These are phyloP conservation scores for Phataginus tricuspis DNA, from an alignment of 2,797 vertebrate genomes.

Conservation along the genomic window DNA sequence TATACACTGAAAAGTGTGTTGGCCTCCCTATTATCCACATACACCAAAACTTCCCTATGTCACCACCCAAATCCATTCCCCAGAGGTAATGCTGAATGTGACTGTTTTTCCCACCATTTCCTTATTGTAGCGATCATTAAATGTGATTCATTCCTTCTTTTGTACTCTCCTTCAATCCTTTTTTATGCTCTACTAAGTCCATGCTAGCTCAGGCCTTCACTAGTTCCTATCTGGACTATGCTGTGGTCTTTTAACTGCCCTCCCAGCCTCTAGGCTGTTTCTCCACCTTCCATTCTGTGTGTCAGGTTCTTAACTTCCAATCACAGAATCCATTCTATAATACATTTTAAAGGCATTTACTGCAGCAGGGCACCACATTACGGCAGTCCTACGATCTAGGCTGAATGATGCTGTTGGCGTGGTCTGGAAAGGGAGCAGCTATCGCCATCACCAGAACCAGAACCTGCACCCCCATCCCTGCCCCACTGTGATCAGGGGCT, in stretches of 20 bases:
- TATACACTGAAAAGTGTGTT: neutral
- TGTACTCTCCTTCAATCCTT: neutral
- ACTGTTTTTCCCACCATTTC: neutral
- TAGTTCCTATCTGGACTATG: neutral
- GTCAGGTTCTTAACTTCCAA: neutral
- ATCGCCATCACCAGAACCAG: neutral
- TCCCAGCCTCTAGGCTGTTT: neutral
- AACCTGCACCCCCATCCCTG: neutral
- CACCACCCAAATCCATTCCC: neutral
- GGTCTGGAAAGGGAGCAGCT: neutral
- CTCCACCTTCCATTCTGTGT: neutral
- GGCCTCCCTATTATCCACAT: neutral
- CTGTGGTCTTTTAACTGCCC: neutral
- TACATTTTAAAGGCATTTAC: neutral
- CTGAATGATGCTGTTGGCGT: neutral
- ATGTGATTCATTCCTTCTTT: neutral
- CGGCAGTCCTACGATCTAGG: neutral
- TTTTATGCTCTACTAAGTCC: neutral
- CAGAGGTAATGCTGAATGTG: neutral
- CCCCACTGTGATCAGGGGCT: neutral
- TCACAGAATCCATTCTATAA: neutral
- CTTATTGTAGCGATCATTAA: neutral
- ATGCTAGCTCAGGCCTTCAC: neutral
- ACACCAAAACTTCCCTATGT: neutral
- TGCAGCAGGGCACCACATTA: neutral